Percentiles rank a stretch among this genome's conserved stretches.
Evolutionary conservation across 1,140 invertebrate species (phyloP).

Genomic region (Drosophila bipectinata): DNA sequence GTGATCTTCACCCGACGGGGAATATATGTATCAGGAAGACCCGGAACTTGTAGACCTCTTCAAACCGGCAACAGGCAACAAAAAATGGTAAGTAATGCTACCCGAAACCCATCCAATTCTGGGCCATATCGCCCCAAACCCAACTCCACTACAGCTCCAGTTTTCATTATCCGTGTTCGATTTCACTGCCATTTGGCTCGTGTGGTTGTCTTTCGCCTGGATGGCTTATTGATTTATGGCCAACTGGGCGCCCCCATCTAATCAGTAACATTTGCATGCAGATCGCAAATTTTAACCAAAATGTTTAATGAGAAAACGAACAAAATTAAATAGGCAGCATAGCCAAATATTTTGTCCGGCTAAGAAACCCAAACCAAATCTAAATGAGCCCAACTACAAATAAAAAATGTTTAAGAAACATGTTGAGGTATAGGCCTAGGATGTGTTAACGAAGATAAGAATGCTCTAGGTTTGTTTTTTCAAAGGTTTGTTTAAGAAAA

Average conservation of each 20-base stretch:
- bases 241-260: constrained; percentile 51
- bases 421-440: neutral
- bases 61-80: neutral
- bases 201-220: constrained; percentile 7
- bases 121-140: neutral
- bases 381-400: constrained; percentile 19
- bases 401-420: constrained; percentile 8
- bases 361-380: constrained; percentile 39
- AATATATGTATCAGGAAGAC: neutral
- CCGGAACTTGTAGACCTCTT: neutral
- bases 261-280: constrained; percentile 76
- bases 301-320: constrained; percentile 56
- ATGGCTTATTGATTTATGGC: constrained; percentile 64
- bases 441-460: neutral
- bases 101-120: neutral
- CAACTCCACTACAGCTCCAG: constrained; percentile 11
- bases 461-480: constrained; percentile 1
- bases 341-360: constrained; percentile 68
- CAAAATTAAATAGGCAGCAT: constrained; percentile 58
- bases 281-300: constrained; percentile 63
- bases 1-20: neutral
- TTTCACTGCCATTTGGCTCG: constrained; percentile 22
- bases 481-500: too few species aligned
- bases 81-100: neutral
- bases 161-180: constrained; percentile 14